phyloP scores from a whole-genome alignment of 2,797 vertebrate genomes.

The Hypotaenidia okinawae region DNA sequence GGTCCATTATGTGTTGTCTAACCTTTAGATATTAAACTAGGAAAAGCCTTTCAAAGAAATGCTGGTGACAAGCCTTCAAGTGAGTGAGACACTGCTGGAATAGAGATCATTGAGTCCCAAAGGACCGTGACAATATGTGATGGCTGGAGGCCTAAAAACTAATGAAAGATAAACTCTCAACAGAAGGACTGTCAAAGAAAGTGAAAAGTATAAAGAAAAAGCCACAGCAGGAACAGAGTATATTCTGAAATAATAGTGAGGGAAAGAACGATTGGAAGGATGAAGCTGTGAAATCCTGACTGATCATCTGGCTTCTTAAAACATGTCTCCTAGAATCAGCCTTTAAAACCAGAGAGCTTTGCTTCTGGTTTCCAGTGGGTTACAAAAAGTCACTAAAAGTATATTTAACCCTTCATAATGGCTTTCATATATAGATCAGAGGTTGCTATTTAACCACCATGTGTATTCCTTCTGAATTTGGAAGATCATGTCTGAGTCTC shows the following conservation, averaged over 20 bases:
- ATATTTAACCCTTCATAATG: neutral
- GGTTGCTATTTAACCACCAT: neutral
- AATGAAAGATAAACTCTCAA: conserved; percentile 67
- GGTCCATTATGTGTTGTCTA: neutral
- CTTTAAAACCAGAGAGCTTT: conserved; percentile 11
- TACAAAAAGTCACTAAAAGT: neutral
- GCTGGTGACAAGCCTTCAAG: conserved; percentile 4
- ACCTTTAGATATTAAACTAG: conserved; percentile 60
- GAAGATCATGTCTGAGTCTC: neutral
- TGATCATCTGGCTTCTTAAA: conserved; percentile 6
- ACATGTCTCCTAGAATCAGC: neutral
- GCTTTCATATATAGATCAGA: neutral
- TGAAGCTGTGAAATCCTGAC: neutral
- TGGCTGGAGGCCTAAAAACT: conserved; percentile 40
- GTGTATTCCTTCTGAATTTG: neutral
- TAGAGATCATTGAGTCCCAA: conserved; percentile 39
- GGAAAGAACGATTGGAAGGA: conserved; percentile 23
- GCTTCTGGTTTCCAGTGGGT: neutral
- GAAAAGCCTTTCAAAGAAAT: conserved; percentile 62
- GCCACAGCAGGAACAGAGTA: neutral
- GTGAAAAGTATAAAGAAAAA: neutral
- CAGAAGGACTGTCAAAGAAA: conserved; percentile 17
- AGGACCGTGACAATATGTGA: conserved; percentile 5
- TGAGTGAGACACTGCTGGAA: conserved; percentile 30
- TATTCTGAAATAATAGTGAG: neutral